Base-by-base conservation (phyloP, 2,113 vertebrate genomes). In the Corythoichthys intestinalis region DNA sequence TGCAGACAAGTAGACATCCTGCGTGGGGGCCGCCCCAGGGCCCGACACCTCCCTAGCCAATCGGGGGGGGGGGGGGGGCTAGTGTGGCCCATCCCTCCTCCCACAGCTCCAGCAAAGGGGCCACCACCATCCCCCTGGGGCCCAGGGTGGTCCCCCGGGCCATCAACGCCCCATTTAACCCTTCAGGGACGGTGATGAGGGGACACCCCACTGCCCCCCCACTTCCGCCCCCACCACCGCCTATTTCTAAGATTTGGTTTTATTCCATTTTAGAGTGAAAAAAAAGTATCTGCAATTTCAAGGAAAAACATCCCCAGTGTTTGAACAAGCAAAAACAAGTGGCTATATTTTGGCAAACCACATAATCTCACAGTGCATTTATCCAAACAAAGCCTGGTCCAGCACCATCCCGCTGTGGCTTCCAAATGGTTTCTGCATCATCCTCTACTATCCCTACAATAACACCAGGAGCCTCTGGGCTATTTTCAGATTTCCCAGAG, bases 401-500 rank as follows among this genome's bases (percentile, higher is more conserved):
- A 84, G 73, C 83, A 83, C 76, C 80, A 70, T 85, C 83, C 85
- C 72, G 28, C 81, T 81, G 82, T 61, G 89, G 83, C 88, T 87
- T 85, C 76, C 72, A 78, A 65, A 77, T 82, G 86, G 83, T 86
- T 90, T 89, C 77, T 83, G 87, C 90, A 91, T 92, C 90, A 87
- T 90, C 88, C 86, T 85, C 81, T 87, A 90, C 85, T 28, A 87
- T 86, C 87, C 91, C 81, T 91, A 85, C 87, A 91, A 92, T 81
- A 93, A 92, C 89, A 91, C 60, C 53, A 64, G 72, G 78, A 90
- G 88, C 85, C 86, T 83, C 39, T 58, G 58, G 67, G 88, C 83
- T 92, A 90, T 92, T 90, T 92, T 87, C 85, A 88, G 90, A 91
- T 85, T 90, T 89, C 85, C 89, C 83, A 90, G 75, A 88, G 89